Percentiles rank a stretch among this genome's conserved stretches.
Evolutionary conservation across 2,113 vertebrate species (phyloP).

Genomic region (Salvelinus sp.): DNA sequence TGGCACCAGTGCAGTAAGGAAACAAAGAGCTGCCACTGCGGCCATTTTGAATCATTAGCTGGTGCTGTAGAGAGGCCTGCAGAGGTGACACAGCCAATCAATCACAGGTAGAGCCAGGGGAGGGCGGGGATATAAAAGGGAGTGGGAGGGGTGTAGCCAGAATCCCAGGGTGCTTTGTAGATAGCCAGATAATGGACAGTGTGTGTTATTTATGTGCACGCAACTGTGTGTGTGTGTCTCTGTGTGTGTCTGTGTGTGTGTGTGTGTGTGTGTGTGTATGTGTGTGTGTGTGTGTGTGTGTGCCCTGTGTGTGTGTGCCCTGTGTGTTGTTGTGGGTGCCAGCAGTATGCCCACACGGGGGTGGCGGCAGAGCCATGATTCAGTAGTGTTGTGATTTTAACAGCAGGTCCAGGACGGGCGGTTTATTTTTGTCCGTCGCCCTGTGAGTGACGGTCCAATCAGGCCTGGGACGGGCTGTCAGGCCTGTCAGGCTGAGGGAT

Average conservation of each 20-base stretch:
- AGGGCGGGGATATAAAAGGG: neutral
- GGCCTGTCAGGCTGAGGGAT: slow-evolving; percentile 64
- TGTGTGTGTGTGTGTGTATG: no score
- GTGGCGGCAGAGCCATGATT: slow-evolving; percentile 34
- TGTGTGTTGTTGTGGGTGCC: neutral
- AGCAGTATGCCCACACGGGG: neutral
- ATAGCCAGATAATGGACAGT: neutral
- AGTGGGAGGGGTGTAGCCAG: slow-evolving; percentile 14
- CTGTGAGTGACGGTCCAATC: slow-evolving; percentile 65
- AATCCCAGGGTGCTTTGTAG: neutral
- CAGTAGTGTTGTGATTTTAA: slow-evolving; percentile 55
- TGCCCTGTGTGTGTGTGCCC: neutral
- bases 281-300: neutral
- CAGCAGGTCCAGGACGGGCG: slow-evolving; percentile 34
- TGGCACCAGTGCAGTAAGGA: neutral
- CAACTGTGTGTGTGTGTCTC: neutral
- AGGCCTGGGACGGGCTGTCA: slow-evolving; percentile 57
- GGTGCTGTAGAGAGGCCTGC: slow-evolving; percentile 40
- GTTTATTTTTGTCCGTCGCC: slow-evolving; percentile 53
- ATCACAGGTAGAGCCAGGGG: slow-evolving; percentile 26
- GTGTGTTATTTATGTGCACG: slow-evolving; percentile 1
- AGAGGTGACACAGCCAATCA: slow-evolving; percentile 44
- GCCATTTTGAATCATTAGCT: slow-evolving; percentile 69
- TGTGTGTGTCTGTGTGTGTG: neutral
- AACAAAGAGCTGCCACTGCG: slow-evolving; percentile 2